Base-by-base conservation (phyloP, 2,888 invertebrate species). In the Heliconius erato region DNA sequence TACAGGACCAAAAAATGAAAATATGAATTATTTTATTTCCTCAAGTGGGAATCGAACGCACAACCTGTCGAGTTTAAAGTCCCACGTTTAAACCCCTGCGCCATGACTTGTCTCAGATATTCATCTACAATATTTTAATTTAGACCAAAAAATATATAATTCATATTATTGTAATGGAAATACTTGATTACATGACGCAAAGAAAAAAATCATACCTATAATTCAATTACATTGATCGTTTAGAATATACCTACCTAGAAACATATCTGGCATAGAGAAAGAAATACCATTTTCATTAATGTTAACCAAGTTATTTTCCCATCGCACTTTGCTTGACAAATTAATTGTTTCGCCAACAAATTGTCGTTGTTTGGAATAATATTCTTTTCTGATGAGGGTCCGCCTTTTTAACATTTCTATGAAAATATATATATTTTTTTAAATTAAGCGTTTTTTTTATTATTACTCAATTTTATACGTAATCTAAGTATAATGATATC, bases 301-400 rank as follows among this genome's bases (percentile, higher is more conserved):
- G 89, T 88, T 91, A 92, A 91, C 90, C 88, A 87, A 91, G 90
- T 92, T 91, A 92, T 91, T 91, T 92, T 89, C 88, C 91, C 91
- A 91, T 91, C 90, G 90, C 89, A 90, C 89, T 85, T 88, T 87
- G 86, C 85, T 83, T 84, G 84, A 86, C 87, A 88, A 87, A 88
- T 88, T 88, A 88, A 88, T 88, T 91, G 90, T 91, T 91, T 89
- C 89, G 86, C 86, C 90, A 93, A 92, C 93, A 92, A 93, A 94
- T 93, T 93, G 92, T 93, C 92, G 92, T 91, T 92, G 90, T 90
- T 90, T 89, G 88, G 89, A 89, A 82, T 85, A 92, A 92, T 92
- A 83, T 82, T 91, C 91, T 91, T 92, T 92, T 92, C 91, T 94
- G 94, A 94, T 92, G 93, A 94, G 94, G 94, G 94, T 94, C 88